Base-by-base conservation (phyloP, 2,797 vertebrate genomes). In the Microchirus variegatus region DNA sequence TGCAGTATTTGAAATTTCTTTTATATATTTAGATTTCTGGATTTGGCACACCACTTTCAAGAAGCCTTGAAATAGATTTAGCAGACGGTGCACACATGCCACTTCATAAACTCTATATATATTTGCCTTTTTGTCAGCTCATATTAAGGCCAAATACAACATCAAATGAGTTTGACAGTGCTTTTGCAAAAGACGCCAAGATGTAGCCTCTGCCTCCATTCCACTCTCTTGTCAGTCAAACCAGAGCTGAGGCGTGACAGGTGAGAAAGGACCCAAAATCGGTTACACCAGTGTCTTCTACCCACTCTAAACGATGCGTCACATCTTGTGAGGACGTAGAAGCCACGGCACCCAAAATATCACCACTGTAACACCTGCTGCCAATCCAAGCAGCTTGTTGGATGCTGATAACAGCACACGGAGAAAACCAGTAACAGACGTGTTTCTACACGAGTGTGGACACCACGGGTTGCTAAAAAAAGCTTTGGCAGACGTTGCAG, bases 251-350 rank as follows among this genome's bases (percentile, higher is more conserved):
- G 78, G 62, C 78, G 66, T 73, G 79, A 84, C 88, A 90, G 85
- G 85, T 90, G 87, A 84, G 77, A 68, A 84, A 70, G 63, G 54
- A 56, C 35, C 68, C 77, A 62, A 80, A 83, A 87, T 75, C 86
- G 71, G 80, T 78, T 79, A 70, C 86, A 88, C 84, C 83, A 79
- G 81, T 59, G 59, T 44, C 53, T 61, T n/a, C 43, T 31, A 2
- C 87, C 75, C 63, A 52, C 76, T 57, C 67, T 43, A 51, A 52
- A 57, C 43, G 5, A 36, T 17, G 48, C 43, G 44, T 36, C 57
- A 4, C 14, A 55, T 51, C 67, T 67, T 56, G 53, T 3, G 42
- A 63, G 59, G 42, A 71, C 64, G 70, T 68, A 35, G 60, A 80
- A 58, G 59, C 65, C 53, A 68, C 56, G 43, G n/a, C 56, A 52